phyloP scores from a whole-genome alignment of 2,888 invertebrate species.

The Cabera pusaria region DNA sequence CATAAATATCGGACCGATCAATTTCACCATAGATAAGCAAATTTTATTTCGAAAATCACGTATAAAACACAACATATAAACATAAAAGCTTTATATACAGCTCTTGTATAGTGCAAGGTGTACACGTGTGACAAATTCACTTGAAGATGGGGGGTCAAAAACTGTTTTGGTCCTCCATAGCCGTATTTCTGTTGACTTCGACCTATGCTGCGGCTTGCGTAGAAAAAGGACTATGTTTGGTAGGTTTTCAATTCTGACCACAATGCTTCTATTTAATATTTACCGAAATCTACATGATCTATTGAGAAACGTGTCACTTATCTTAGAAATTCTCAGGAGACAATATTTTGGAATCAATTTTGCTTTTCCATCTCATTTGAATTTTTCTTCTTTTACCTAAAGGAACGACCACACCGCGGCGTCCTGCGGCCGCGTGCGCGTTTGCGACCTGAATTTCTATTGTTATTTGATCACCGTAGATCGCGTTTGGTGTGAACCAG shows the following conservation, averaged over 20 bases:
- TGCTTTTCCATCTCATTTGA: too few relatives aligned
- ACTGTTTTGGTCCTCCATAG: conserved; percentile 66
- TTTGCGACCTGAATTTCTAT: too few relatives aligned
- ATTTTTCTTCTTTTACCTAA: too few relatives aligned
- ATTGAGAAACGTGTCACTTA: too few relatives aligned
- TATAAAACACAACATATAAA: conserved; percentile 32
- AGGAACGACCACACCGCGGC: too few relatives aligned
- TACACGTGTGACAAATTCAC: conserved; percentile 19
- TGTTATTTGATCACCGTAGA: too few relatives aligned
- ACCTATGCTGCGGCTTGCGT: conserved; percentile 53
- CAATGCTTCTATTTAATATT: background rate
- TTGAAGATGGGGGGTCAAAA: conserved; percentile 60
- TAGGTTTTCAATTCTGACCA: conserved; percentile 34
- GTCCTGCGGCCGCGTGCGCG: too few relatives aligned
- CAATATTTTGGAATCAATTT: too few relatives aligned
- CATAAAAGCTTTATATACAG: conserved; percentile 41
- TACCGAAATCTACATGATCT: too few relatives aligned
- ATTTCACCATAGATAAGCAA: conserved; percentile 17
- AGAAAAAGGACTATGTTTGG: conserved; percentile 69
- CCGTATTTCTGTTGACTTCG: conserved; percentile 50
- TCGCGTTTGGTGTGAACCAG: too few relatives aligned
- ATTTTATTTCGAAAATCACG: conserved; percentile 37
- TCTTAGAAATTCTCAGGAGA: too few relatives aligned
- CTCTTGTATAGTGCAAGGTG: conserved; percentile 3
- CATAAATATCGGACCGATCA: conserved; percentile 29